Evolutionary conservation across 2,113 vertebrate species (phyloP), one percentile per base, ranked within the genome.

Genomic region (Otis tarda): DNA sequence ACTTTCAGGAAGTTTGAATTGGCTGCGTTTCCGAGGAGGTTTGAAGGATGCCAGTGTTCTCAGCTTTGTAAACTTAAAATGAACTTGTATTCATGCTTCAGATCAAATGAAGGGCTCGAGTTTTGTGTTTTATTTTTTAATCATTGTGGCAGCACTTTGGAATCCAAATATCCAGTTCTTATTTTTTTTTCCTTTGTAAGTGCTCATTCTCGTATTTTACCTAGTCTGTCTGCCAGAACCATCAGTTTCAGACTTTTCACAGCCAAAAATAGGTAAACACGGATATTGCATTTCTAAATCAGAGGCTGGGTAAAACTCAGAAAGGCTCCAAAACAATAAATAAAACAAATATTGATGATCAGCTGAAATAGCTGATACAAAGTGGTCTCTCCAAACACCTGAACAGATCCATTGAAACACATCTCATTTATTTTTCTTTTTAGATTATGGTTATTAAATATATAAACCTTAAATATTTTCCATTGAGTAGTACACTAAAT

Each of bases 1-100:
- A 43, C n/a, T 94, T 88, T 87, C 95, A 96, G 93, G 93, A 97
- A 97, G 94, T 97, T 97, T 97, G 79, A 95, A 84, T 86, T 96
- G 95, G 96, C 92, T 91, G 87, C 73, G 90, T 91, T 97, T 95
- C 94, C 82, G 84, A 89, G 71, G 76, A 52, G 13, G 45, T 61
- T 74, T 94, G 82, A 91, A 96, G 87, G 89, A 87, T 95, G 89
- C 91, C 91, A 96, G 90, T 95, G 91, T 95, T 96, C 93, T 94
- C 93, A 91, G 91, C n/a, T 95, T 94, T 94, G 81, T 92, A 96
- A 95, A 96, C 87, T 94, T 75, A 76, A 95, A 93, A 81, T 97
- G 94, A 97, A 95, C 94, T 78, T 87, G 77, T 94, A 70, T 95
- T 96, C 83, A 71, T 57, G 74, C 92, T 96, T 93, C 93, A 92